Evolutionary conservation across 2,888 invertebrate genomes (phyloP).

Genomic region (Pachycephus smyrnensis): DNA sequence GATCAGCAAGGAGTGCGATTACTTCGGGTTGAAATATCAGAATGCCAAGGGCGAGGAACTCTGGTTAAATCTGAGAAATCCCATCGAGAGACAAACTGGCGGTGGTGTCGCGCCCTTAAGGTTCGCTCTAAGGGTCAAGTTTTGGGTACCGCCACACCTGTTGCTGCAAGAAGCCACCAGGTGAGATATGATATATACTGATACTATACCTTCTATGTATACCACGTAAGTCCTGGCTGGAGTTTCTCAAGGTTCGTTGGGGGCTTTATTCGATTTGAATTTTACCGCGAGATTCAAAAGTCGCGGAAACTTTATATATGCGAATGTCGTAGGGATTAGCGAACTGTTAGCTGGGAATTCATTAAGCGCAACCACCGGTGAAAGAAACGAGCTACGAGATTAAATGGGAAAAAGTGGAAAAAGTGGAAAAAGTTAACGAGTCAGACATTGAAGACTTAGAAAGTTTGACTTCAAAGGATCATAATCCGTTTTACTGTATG

Average conservation of each 20-base stretch:
- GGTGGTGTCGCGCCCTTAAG: conserved; percentile 75
- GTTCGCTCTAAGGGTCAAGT: conserved; percentile 84
- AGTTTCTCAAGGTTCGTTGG: background rate
- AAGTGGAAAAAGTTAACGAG: background rate
- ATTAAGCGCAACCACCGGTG: background rate
- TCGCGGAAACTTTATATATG: background rate
- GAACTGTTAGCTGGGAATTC: background rate
- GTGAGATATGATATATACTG: conserved; percentile 59
- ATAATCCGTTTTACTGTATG: background rate
- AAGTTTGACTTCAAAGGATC: background rate
- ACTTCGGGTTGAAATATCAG: conserved; percentile 85
- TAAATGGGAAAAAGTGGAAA: background rate
- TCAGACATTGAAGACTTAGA: background rate
- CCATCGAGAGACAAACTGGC: conserved; percentile 79
- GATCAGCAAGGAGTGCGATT: conserved; percentile 87
- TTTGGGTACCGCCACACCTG: conserved; percentile 91
- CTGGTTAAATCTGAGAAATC: conserved; percentile 90
- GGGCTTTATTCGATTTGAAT: background rate
- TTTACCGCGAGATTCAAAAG: background rate
- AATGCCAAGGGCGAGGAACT: conserved; percentile 79
- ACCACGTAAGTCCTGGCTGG: background rate
- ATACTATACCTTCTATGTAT: background rate
- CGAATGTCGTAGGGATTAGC: background rate
- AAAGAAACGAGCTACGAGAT: background rate
- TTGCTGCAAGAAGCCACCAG: conserved; percentile 87